Evolutionary conservation across 2,888 invertebrate genomes (phyloP).

Genomic region (Tholera decimalis): DNA sequence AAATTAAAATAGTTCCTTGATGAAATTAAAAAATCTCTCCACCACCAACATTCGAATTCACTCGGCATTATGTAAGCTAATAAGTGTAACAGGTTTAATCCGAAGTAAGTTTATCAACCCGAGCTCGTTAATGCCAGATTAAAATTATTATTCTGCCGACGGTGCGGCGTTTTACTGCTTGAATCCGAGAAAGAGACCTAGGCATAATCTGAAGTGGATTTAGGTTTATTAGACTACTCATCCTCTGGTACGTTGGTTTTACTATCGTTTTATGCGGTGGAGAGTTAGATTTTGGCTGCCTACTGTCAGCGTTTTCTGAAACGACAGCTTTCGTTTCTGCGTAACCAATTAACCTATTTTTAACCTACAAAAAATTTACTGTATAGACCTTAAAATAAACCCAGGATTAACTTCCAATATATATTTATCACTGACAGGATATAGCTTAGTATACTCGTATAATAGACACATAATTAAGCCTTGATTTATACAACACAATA

Average conservation of each 20-base stretch:
- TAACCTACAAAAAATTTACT: too few relatives aligned
- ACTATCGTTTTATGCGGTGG: conserved; percentile 1
- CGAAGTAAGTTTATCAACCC: conserved; percentile 46
- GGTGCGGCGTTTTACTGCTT: conserved; percentile 17
- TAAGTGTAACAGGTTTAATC: conserved; percentile 40
- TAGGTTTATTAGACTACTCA: conserved; percentile 20
- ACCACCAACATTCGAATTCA: conserved; percentile 5
- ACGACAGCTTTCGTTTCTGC: neutral
- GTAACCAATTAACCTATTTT: neutral
- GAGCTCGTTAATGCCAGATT: conserved; percentile 40
- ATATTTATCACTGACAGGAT: too few relatives aligned
- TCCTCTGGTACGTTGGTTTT: conserved; percentile 24
- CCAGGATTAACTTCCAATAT: too few relatives aligned
- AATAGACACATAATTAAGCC: too few relatives aligned
- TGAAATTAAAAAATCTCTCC: conserved; percentile 11
- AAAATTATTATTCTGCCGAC: conserved; percentile 50
- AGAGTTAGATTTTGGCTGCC: neutral
- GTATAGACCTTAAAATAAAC: too few relatives aligned
- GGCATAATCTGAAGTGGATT: conserved; percentile 6
- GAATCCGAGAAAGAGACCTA: conserved; percentile 26
- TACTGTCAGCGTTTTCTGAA: conserved; percentile 6
- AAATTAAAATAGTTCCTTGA: neutral
- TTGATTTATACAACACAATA: too few relatives aligned
- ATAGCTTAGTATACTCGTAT: too few relatives aligned
- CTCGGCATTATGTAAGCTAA: conserved; percentile 29